phyloP scores from a whole-genome alignment of 2,113 vertebrate genomes.

The Ramphastos sulfuratus region DNA sequence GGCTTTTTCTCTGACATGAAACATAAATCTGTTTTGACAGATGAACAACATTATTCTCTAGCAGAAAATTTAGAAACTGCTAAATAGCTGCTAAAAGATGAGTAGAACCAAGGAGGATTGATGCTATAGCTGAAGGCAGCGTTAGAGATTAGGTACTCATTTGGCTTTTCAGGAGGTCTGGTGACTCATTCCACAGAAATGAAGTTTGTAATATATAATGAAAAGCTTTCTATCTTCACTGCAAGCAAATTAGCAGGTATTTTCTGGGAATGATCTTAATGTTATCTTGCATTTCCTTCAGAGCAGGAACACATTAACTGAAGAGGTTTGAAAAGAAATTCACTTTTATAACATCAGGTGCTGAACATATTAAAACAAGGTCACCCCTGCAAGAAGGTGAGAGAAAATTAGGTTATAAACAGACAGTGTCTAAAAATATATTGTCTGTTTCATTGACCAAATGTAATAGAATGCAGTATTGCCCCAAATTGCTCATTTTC shows the following conservation, averaged over 20 bases:
- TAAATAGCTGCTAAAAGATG: constrained; percentile 69
- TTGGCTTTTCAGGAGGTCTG: constrained; percentile 73
- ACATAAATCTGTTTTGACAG: constrained; percentile 72
- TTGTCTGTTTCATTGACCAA: constrained; percentile 45
- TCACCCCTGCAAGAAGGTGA: constrained; percentile 76
- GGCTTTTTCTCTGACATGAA: constrained; percentile 26
- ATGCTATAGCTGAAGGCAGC: constrained; percentile 71
- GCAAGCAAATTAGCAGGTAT: constrained; percentile 78
- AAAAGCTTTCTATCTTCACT: constrained; percentile 79
- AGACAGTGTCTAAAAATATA: constrained; percentile 75
- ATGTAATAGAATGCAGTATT: constrained; percentile 53
- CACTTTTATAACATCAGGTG: constrained; percentile 73
- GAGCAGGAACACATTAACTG: constrained; percentile 70
- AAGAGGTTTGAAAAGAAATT: constrained; percentile 73
- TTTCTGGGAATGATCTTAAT: constrained; percentile 79
- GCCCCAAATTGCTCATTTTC: constrained; percentile 62
- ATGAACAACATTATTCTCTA: constrained; percentile 69
- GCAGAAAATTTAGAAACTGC: constrained; percentile 56
- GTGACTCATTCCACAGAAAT: constrained; percentile 80
- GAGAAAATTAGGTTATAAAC: constrained; percentile 77
- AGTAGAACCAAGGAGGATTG: constrained; percentile 67
- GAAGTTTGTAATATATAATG: constrained; percentile 82
- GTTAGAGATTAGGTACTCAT: constrained; percentile 74
- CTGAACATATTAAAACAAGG: constrained; percentile 76
- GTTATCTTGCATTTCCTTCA: constrained; percentile 75